Evolutionary conservation across 2,888 invertebrate species (phyloP), one percentile per base, ranked within the genome.

Genomic region (Caenorhabditis sp.): DNA sequence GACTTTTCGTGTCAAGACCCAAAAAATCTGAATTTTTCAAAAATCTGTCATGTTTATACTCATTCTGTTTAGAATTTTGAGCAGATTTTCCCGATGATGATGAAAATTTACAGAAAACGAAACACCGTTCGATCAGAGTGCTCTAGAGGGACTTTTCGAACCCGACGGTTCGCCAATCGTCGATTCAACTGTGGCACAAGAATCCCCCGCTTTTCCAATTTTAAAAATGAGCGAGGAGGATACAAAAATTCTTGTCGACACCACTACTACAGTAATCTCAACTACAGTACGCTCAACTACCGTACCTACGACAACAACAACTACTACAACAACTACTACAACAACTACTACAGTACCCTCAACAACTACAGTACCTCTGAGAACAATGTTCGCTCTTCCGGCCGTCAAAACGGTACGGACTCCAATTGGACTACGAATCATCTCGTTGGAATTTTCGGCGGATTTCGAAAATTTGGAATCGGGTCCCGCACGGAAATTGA

Each of bases 81-180:
- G 43, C 43, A 12, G 8, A 43, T 57, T 26, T 14, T 31, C 21
- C 14, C 17, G 17, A n/a, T 24, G 12, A 37, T 37, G 27, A 37
- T 23, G 31, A 10, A 3, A 17, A 17, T 55, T 55, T 58, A 21
- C 60, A 60, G 72, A 68, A 58, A 67, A 58, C 36, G 72, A 72
- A 43, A 71, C 71, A 3, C 73, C 73, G 43, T 73, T 73, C 24
- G 73, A 73, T 63, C 68, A 73, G 23, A 62, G 62, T 51, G 73
- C 69, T 19, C 50, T 73, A 0, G 68, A 68, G 12, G 68, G 68
- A 27, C 59, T 73, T n/a, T 73, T 73, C 24, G 73, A 73, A 24
- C 69, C 65, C 21, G 73, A 73, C 51, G 73, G 73, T 62, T 69
- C 68, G 53, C 31, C 31, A 31, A 65, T 73, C 26, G 65, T 73